These are phyloP conservation scores for Gobio occitaniae DNA, from an alignment of 2,797 vertebrate species.

Conservation along the genomic window DNA sequence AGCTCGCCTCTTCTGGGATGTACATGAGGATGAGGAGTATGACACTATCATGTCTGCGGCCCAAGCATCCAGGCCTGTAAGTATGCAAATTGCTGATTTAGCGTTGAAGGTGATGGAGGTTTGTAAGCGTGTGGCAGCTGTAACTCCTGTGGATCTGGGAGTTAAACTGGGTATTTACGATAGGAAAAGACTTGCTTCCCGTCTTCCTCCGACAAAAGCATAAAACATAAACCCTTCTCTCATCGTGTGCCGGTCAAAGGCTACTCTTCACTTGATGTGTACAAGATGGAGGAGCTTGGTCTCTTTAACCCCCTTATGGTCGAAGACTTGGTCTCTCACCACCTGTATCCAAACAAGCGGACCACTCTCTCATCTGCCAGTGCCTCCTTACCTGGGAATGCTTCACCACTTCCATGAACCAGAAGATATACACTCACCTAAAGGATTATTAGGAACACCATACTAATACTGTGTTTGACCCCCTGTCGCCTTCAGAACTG, in stretches of 20 bases:
- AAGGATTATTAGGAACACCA: too few relatives aligned
- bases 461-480: too few relatives aligned
- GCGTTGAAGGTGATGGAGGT: neutral
- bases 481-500: too few relatives aligned
- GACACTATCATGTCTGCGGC: too few relatives aligned
- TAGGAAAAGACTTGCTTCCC: neutral
- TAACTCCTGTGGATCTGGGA: neutral
- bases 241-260: neutral
- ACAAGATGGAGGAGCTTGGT: neutral
- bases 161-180: neutral
- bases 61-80: too few relatives aligned
- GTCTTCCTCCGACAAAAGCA: neutral
- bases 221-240: neutral
- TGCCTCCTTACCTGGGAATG: neutral
- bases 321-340: neutral
- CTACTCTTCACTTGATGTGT: neutral
- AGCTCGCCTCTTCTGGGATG: too few relatives aligned
- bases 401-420: conserved; percentile 6
- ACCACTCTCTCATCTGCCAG: neutral
- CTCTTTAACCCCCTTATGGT: neutral
- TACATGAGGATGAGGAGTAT: too few relatives aligned
- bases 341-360: neutral
- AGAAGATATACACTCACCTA: neutral
- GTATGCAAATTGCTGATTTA: too few relatives aligned
- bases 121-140: neutral